Evolutionary conservation across 2,113 vertebrate species (phyloP), one percentile per base, ranked within the genome.

Genomic region (Bagarius yarrelli): DNA sequence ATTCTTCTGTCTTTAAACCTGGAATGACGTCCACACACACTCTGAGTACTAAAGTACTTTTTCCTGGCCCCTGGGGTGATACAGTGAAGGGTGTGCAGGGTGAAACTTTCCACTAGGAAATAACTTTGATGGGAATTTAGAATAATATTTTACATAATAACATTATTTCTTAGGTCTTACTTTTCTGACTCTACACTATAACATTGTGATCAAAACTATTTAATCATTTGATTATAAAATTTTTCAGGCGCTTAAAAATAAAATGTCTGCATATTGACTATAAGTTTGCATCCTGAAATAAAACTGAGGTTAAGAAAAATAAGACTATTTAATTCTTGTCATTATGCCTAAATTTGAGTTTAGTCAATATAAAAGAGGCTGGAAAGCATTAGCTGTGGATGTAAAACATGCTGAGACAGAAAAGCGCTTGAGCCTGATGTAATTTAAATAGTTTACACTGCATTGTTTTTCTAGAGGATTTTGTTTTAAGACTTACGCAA

Each of bases 281-380:
- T 60, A 12, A 56, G 9, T 59, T 76, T 40, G 34, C 16, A 44
- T 57, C n/a, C 47, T 60, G 36, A 60, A 25, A 57, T 59, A 23
- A 47, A 80, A 50, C 40, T 71, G 78, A 61, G 50, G 18, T 19
- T 40, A 23, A n/a, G 63, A 71, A 83, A 78, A 86, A 85, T 78
- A 83, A 88, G 84, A 90, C 85, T 79, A 32, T 83, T 92, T 61
- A 77, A 77, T 90, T 90, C 88, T 89, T 85, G 73, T 74, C 83
- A 90, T 93, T 86, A 90, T 64, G 89, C 90, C 90, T 91, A 90
- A n/a, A 92, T 91, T 79, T 40, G 50, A 57, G 80, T 50, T 70
- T 44, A 74, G 72, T n/a, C n/a, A n/a, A 40, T 40, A 40, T 3
- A 40, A 90, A 83, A 59, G 47, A 56, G 36, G 75, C 57, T 87